A percentile compares a stretch with the other conserved stretches of the same genome.
Conservation (phyloP, 2,888 invertebrate genomes). For the Amiota mariae region DNA sequence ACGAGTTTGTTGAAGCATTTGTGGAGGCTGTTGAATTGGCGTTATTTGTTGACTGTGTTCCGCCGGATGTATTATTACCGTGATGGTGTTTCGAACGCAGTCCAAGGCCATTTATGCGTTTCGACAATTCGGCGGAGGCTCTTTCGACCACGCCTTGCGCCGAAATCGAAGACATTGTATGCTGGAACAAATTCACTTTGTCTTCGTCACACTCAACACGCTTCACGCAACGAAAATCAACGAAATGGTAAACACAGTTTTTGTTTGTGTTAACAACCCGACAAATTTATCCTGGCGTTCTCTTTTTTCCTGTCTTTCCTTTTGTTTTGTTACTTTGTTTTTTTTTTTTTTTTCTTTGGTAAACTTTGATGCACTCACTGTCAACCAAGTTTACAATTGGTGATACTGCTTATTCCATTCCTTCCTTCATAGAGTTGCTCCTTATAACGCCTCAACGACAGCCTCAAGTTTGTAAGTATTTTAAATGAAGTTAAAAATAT, state of each 20-base stretch:
- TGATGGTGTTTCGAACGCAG: slow-evolving; percentile 78
- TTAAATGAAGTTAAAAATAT: not conserved
- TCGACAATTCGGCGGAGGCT: slow-evolving; percentile 91
- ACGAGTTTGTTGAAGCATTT: slow-evolving; percentile 1
- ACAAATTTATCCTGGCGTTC: not conserved
- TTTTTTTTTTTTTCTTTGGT: not conserved
- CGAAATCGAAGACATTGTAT: slow-evolving; percentile 85
- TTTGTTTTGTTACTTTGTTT: not conserved
- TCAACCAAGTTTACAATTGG: too few species aligned
- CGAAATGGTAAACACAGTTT: not conserved
- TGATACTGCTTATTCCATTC: too few species aligned
- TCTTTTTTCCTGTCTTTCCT: not conserved
- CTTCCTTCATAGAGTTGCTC: too few species aligned
- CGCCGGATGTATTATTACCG: slow-evolving; percentile 52
- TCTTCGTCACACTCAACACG: slow-evolving; percentile 31
- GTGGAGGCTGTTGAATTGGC: slow-evolving; percentile 35
- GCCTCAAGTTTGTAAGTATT: not conserved
- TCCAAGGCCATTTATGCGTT: slow-evolving; percentile 89
- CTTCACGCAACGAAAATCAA: slow-evolving; percentile 23
- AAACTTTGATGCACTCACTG: too few species aligned
- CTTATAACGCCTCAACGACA: too few species aligned
- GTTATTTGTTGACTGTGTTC: slow-evolving; percentile 57
- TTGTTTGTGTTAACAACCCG: not conserved
- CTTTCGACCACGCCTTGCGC: slow-evolving; percentile 93
- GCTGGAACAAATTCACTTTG: slow-evolving; percentile 71